phyloP scores from a whole-genome alignment of 2,113 vertebrate species.

The Tiliqua scincoides region DNA sequence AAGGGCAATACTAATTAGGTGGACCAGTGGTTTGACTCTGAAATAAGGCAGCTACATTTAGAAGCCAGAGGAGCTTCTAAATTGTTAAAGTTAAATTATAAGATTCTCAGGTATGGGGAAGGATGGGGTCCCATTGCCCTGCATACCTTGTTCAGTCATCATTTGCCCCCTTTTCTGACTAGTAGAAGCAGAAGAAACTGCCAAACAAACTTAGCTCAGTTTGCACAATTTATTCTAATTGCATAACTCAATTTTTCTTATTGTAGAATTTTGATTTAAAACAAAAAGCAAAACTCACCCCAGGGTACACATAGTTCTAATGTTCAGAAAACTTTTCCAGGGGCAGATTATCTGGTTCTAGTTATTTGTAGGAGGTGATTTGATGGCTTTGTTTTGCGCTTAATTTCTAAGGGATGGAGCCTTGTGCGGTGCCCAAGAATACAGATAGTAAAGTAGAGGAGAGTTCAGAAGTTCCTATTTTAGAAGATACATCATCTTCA shows the following conservation, averaged over 20 bases:
- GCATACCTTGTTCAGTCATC: background rate
- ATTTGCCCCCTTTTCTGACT: background rate
- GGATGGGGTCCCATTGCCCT: background rate
- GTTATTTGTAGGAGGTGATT: background rate
- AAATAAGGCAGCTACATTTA: no score
- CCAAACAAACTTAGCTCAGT: background rate
- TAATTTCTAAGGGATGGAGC: constrained; percentile 84
- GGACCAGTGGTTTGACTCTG: no score
- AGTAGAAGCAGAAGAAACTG: background rate
- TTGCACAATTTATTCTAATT: background rate
- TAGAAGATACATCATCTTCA: constrained; percentile 88
- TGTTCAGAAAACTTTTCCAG: background rate
- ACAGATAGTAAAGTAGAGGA: constrained; percentile 86
- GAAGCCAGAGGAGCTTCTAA: no score
- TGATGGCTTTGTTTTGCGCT: constrained; percentile 21
- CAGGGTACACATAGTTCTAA: background rate
- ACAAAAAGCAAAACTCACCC: background rate
- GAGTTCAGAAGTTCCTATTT: constrained; percentile 88
- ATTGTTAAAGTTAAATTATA: no score
- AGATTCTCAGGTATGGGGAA: background rate
- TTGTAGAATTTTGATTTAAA: background rate
- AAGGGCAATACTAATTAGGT: no score
- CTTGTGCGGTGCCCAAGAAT: constrained; percentile 72
- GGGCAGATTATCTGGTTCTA: background rate
- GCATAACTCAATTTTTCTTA: background rate